A percentile compares a stretch with the other conserved stretches of the same genome.
phyloP scores from a whole-genome alignment of 2,113 vertebrate species.

The Girardinichthys multiradiatus region DNA sequence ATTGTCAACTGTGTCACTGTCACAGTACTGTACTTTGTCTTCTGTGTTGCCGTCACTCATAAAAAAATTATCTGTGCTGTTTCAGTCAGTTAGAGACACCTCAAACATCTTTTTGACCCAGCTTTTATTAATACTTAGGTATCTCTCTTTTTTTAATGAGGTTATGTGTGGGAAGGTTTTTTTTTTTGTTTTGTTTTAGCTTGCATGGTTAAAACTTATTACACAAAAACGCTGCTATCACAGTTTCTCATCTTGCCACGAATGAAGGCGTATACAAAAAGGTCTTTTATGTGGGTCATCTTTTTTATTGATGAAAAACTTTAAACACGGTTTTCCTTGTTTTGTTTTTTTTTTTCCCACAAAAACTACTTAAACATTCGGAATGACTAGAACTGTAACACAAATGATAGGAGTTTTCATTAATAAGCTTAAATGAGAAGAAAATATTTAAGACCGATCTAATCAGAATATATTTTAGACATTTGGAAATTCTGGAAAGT shows the following conservation, averaged over 20 bases:
- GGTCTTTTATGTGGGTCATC: too few relatives aligned
- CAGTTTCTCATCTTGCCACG: too few relatives aligned
- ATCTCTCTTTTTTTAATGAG: neutral
- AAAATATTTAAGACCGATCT: neutral
- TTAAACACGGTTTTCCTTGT: too few relatives aligned
- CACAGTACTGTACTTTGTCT: slow-evolving; percentile 5
- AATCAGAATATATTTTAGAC: neutral
- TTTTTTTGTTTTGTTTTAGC: neutral
- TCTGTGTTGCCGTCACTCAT: slow-evolving; percentile 4
- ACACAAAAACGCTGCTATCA: too few relatives aligned
- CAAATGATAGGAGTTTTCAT: neutral
- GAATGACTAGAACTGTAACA: neutral
- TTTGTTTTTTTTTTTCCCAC: neutral
- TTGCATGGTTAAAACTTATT: neutral
- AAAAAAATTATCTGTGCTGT: neutral
- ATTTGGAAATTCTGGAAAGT: neutral
- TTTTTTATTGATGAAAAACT: neutral
- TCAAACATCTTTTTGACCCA: neutral
- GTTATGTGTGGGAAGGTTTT: neutral
- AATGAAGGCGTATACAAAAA: too few relatives aligned
- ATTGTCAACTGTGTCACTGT: slow-evolving; percentile 16
- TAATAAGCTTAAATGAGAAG: neutral
- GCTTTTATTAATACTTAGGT: neutral
- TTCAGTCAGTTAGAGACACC: neutral
- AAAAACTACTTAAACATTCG: neutral